phyloP scores from a whole-genome alignment of 2,797 vertebrate genomes.

The Antrozous pallidus region DNA sequence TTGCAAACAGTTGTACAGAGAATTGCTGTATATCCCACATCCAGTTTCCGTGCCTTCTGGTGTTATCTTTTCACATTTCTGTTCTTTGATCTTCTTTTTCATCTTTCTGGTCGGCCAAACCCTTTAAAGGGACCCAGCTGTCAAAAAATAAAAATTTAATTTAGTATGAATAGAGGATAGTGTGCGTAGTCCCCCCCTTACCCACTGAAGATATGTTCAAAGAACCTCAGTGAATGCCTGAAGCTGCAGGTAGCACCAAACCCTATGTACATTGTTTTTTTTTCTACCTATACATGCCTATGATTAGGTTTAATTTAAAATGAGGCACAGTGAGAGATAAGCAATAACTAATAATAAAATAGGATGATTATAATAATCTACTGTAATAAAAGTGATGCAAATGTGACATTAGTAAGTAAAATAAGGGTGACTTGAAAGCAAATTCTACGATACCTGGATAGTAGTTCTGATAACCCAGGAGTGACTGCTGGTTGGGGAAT shows the following conservation, averaged over 20 bases:
- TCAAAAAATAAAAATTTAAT: background rate
- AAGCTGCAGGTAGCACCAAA: background rate
- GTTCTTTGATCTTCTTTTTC: background rate
- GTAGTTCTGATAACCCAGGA: background rate
- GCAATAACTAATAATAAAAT: background rate
- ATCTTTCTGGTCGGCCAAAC: background rate
- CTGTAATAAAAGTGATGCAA: background rate
- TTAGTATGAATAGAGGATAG: background rate
- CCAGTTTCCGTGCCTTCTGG: background rate
- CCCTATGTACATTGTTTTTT: background rate
- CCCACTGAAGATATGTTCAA: background rate
- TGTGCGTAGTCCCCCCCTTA: background rate
- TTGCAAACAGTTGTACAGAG: background rate
- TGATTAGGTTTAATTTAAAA: background rate
- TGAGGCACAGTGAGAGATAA: background rate
- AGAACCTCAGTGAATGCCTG: background rate
- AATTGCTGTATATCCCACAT: background rate
- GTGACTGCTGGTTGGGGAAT: background rate
- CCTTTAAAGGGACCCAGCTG: background rate
- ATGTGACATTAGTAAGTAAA: background rate
- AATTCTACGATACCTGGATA: background rate
- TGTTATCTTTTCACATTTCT: background rate
- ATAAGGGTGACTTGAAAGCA: background rate
- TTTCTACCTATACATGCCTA: background rate
- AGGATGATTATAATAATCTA: background rate